A percentile compares a stretch with the other conserved stretches of the same genome.
phyloP scores from a whole-genome alignment of 92 coral and sea anemone species.

The Montipora capitata region DNA sequence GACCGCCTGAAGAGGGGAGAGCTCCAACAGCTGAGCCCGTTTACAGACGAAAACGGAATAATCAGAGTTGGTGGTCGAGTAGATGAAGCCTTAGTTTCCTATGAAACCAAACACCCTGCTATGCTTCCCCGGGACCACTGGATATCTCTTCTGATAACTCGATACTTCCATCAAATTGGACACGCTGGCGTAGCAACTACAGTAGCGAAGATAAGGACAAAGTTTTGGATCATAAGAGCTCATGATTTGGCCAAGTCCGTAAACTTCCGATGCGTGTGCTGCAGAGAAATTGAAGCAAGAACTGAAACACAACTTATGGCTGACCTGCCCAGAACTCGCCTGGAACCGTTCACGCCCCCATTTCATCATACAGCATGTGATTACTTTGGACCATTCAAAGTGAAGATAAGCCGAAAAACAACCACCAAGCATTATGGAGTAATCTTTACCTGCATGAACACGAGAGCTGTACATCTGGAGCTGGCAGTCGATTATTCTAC shows the following conservation, averaged over 20 bases:
- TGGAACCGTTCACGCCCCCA: constrained; percentile 70
- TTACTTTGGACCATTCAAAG: constrained; percentile 69
- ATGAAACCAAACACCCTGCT: constrained; percentile 54
- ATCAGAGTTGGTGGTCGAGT: constrained; percentile 76
- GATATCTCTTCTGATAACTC: constrained; percentile 68
- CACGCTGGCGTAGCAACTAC: constrained; percentile 69
- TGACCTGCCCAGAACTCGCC: constrained; percentile 50
- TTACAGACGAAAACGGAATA: constrained; percentile 36
- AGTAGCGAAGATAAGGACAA: constrained; percentile 60
- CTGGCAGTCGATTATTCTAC: constrained; percentile 71
- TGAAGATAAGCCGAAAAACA: constrained; percentile 65
- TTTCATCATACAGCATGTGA: constrained; percentile 71
- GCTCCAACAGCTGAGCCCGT: constrained; percentile 47
- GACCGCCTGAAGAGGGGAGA: constrained; percentile 52
- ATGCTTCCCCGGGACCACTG: constrained; percentile 65
- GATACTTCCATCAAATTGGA: constrained; percentile 59
- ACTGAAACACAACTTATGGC: constrained; percentile 74
- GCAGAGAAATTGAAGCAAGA: constrained; percentile 48
- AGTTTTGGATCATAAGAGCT: constrained; percentile 73
- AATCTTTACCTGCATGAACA: constrained; percentile 74
- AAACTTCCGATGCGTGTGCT: constrained; percentile 60
- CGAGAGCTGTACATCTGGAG: constrained; percentile 78
- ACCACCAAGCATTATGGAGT: constrained; percentile 79
- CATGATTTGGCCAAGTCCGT: constrained; percentile 64
- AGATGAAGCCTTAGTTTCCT: constrained; percentile 56